Evolutionary conservation across 2,888 invertebrate genomes (phyloP).

Genomic region (Protula sp.): DNA sequence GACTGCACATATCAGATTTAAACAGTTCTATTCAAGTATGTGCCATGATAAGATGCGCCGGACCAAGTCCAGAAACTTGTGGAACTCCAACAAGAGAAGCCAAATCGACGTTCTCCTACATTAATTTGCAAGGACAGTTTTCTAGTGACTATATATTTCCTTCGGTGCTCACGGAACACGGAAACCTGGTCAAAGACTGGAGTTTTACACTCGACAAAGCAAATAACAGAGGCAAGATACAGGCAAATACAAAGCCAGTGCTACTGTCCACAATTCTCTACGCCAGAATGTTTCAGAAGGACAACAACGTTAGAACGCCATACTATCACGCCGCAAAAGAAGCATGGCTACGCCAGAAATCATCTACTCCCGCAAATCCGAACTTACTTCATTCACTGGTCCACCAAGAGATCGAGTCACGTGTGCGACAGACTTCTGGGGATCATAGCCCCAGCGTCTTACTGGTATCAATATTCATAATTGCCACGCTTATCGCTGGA

Average conservation of each 20-base stretch:
- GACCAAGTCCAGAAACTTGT: constrained; percentile 12
- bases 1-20: constrained; percentile 29
- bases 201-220: not conserved
- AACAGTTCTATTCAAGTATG: constrained; percentile 33
- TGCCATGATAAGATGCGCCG: constrained; percentile 28
- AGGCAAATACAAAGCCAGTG: not conserved
- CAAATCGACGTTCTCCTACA: not conserved
- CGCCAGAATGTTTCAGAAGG: not conserved
- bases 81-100: not conserved
- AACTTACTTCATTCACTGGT: no score
- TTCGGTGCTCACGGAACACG: not conserved
- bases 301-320: no score
- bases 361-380: no score
- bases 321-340: no score
- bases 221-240: not conserved
- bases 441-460: no score
- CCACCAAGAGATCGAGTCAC: no score
- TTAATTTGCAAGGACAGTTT: not conserved
- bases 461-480: no score
- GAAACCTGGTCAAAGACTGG: not conserved
- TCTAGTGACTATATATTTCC: not conserved
- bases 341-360: no score
- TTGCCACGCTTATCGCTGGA: no score
- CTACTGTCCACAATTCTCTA: not conserved
- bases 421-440: no score